Evolutionary conservation across 2,797 vertebrate genomes (phyloP), one percentile per base, ranked within the genome.

Genomic region (Schizopygopsis pylzovi): DNA sequence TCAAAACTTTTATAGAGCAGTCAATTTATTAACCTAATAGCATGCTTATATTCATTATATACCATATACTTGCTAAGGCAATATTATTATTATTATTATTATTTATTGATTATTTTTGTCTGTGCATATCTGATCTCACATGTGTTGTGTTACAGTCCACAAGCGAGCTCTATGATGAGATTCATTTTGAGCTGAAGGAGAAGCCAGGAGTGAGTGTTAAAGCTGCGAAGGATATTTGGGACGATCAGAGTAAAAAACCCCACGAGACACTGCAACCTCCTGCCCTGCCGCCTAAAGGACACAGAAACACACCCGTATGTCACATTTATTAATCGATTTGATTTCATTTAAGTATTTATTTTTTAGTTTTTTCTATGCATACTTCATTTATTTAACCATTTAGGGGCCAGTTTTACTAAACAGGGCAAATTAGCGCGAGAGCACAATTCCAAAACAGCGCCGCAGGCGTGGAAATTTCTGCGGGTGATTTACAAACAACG

Each of bases 91-190:
- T 39, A 39, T 39, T 39, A 39, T 39, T 39, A 39, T 33, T 16
- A 25, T 63, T 52, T 16, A 39, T 75, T 10, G 3, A 39, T 70
- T 37, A 2, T 39, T 39, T 70, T 39, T 70, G 16, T 18, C 15
- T 37, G 9, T 71, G 37, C 20, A 20, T 45, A 41, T 72, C 70
- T 41, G n/a, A 72, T 37, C 33, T 67, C 8, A 4, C 25, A 45
- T 45, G 41, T 72, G 11, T 45, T 87, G 68, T 89, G 3, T 86
- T 89, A 54, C 90, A 97, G 96, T 84, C 91, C 56, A 90, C 92
- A 20, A 89, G 87, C n/a, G 92, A 94, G 12, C 72, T 97, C 2
- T 97, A 97, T 13, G 96, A 97, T 4, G 92, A 92, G 49, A 94
- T 97, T 77, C 91, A 93, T 88, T 79, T 92, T 18, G 85, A 79